phyloP scores from a whole-genome alignment of 2,888 invertebrate genomes.

The Hipparchia semele region DNA sequence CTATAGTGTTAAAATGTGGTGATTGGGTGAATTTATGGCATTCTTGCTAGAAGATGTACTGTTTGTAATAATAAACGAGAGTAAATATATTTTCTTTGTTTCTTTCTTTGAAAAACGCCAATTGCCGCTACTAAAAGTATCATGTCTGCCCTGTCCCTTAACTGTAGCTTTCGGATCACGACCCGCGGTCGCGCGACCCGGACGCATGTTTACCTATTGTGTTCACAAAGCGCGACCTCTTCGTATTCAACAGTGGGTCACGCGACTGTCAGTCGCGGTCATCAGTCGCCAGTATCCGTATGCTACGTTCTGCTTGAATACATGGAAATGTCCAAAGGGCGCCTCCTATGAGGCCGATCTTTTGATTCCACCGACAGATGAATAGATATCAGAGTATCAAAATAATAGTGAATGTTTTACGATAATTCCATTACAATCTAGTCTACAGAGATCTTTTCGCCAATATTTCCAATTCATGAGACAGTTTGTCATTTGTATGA shows the following conservation, averaged over 20 bases:
- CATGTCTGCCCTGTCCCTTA: too few species aligned
- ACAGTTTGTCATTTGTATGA: constrained; percentile 28
- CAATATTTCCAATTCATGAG: constrained; percentile 29
- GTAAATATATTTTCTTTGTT: too few species aligned
- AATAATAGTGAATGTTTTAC: neutral
- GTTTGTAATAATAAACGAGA: too few species aligned
- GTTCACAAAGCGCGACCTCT: too few species aligned
- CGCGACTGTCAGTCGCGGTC: neutral
- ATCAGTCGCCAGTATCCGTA: neutral
- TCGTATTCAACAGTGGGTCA: neutral
- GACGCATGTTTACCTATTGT: too few species aligned
- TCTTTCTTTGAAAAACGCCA: too few species aligned
- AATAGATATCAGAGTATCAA: constrained; percentile 10
- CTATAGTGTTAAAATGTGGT: too few species aligned
- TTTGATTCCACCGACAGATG: constrained; percentile 15
- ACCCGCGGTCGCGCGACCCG: too few species aligned
- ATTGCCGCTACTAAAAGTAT: too few species aligned
- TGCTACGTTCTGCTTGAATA: neutral
- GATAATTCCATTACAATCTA: constrained; percentile 21
- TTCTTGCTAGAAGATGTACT: too few species aligned
- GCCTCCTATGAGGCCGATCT: constrained; percentile 3
- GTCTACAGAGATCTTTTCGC: constrained; percentile 22
- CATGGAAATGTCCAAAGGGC: neutral
- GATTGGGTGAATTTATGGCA: too few species aligned
- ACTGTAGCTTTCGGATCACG: too few species aligned